Evolutionary conservation across 2,113 vertebrate species (phyloP), one percentile per base, ranked within the genome.

Genomic region (Lepus europaeus): DNA sequence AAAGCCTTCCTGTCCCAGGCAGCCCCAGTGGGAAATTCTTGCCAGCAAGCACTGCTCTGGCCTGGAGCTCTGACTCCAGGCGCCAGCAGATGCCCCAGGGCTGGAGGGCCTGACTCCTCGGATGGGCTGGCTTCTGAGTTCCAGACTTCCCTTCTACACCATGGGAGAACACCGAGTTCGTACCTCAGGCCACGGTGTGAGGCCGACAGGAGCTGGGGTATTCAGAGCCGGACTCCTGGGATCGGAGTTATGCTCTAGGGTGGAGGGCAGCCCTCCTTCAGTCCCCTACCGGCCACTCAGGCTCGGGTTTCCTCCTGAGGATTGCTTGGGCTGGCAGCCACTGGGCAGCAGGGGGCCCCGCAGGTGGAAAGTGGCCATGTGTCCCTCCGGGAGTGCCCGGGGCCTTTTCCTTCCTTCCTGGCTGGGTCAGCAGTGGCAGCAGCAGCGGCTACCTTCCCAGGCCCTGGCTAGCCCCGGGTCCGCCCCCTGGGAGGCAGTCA

Each of bases 321-420:
- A 66, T 25, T 45, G 31, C 63, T 87, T 93, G 95, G 94, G 96
- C 95, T 74, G 73, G 91, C 29, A 64, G 95, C 91, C 89, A 96
- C 72, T 36, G 87, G 77, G 86, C 90, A 90, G 88, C 87, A 90
- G 64, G 86, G 80, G 88, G 87, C 81, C 80, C 61, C 27, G 22
- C 90, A 96, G 95, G 92, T 95, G 85, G 93, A 82, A 14, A 6
- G 70, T n/a, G 69, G 81, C 79, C 23, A 59, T 16, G 51, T 63
- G 82, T 87, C 80, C 25, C 33, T 70, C 64, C 0, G 4, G 17
- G 83, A 91, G 81, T 36, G 82, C 63, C 78, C n/a, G 17, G 29
- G 82, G 72, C 59, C 92, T 89, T 93, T 90, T 80, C 95, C 93
- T 97, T 95, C 94, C 83, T 94, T 94, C 73, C 59, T 70, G 93